Evolutionary conservation across 1,140 invertebrate species (phyloP).

Genomic region (Plodia interpunctella): DNA sequence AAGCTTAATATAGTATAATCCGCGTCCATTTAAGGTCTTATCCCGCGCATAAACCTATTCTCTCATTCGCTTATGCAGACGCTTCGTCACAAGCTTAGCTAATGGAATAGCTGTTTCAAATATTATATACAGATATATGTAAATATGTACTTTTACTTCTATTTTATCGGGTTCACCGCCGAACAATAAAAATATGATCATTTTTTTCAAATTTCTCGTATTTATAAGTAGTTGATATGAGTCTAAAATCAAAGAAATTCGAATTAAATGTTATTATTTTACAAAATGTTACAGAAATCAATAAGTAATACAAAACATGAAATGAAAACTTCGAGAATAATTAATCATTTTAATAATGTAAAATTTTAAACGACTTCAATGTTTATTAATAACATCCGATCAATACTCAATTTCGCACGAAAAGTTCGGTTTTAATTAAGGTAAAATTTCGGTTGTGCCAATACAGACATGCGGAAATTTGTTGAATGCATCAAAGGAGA

Average conservation of each 20-base stretch:
- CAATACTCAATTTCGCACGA: constrained; percentile 14
- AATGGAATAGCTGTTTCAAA: constrained; percentile 31
- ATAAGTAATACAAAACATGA: too few species aligned
- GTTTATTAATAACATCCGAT: constrained; percentile 7
- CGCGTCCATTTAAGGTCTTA: constrained; percentile 31
- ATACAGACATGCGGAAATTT: constrained; percentile 22
- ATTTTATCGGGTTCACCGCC: background rate
- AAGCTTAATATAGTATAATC: constrained; percentile 22
- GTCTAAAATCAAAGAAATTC: too few species aligned
- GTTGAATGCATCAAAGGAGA: constrained; percentile 42
- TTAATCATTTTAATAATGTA: too few species aligned
- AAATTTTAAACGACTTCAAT: background rate
- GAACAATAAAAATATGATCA: background rate
- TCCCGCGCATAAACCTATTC: constrained; percentile 32
- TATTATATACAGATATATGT: background rate
- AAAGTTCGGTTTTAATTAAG: constrained; percentile 25
- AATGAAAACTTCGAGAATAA: too few species aligned
- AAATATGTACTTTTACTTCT: too few species aligned
- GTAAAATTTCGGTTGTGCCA: constrained; percentile 22
- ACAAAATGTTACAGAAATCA: too few species aligned
- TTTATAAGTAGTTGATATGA: too few species aligned
- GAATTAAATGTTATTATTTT: too few species aligned
- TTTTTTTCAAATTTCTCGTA: background rate
- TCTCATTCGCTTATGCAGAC: constrained; percentile 38
- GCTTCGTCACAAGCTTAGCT: constrained; percentile 37